Conservation (phyloP, 2,797 vertebrate genomes). For the Emys orbicularis region DNA sequence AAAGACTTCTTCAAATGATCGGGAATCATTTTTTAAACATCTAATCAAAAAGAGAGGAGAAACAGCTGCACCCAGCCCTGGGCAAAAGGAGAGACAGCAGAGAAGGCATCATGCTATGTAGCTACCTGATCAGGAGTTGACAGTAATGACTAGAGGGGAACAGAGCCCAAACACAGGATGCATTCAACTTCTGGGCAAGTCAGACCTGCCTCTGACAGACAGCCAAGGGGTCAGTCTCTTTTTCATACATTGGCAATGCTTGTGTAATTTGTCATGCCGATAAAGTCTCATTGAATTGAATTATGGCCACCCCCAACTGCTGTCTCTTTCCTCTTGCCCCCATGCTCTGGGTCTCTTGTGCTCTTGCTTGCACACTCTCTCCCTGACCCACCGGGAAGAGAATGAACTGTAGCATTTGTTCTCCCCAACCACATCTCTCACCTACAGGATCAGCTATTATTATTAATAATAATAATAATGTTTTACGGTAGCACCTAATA, state of each 20-base stretch:
- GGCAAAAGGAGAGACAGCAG: not conserved
- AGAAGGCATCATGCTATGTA: accelerated
- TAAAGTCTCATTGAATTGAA: not conserved
- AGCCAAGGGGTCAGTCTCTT: not conserved
- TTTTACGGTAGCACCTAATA: not conserved
- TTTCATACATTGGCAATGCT: not conserved
- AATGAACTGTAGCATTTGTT: not conserved
- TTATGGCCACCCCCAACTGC: not conserved
- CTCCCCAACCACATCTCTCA: not conserved
- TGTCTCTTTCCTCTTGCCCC: not conserved
- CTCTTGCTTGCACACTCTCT: not conserved
- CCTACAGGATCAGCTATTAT: not conserved
- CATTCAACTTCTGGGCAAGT: not conserved
- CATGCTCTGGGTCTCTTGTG: not conserved
- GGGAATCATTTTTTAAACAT: not conserved
- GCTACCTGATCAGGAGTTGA: accelerated
- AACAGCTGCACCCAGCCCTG: not conserved
- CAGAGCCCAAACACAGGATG: not conserved
- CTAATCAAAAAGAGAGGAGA: not conserved
- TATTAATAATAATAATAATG: not conserved
- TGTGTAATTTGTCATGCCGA: not conserved
- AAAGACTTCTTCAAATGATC: not conserved
- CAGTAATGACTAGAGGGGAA: accelerated
- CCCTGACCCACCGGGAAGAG: not conserved
- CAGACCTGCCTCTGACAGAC: not conserved